Conservation (phyloP, 53 echinoderm and acorn worm genomes). For the Astropecten irregularis region DNA sequence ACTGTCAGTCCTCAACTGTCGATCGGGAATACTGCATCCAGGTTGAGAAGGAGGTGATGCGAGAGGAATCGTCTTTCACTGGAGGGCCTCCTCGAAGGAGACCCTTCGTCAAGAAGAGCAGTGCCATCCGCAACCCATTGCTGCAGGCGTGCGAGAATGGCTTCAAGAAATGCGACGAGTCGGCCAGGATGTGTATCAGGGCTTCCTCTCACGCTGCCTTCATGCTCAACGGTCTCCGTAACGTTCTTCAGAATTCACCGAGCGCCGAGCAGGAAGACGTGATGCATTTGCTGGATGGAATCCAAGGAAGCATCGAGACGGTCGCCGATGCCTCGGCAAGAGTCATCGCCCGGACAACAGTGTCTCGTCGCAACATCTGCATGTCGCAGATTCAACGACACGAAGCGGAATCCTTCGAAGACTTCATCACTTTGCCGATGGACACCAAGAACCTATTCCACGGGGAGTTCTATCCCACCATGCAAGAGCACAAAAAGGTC, state of each 20-base stretch:
- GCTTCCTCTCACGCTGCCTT: conserved; percentile 42
- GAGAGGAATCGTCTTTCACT: background rate
- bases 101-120: conserved; percentile 23
- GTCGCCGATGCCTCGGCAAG: conserved; percentile 23
- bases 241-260: background rate
- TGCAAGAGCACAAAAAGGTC: conserved; percentile 17
- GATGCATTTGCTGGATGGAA: conserved; percentile 7
- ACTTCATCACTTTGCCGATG: conserved; percentile 42
- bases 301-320: conserved; percentile 4
- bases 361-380: conserved; percentile 34
- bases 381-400: conserved; percentile 33
- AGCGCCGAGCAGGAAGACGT: conserved; percentile 1
- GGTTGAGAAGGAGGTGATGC: conserved; percentile 11
- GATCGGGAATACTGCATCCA: conserved; percentile 36
- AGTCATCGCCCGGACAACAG: conserved; percentile 16
- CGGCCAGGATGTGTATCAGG: conserved; percentile 33
- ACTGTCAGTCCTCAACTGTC: conserved; percentile 34
- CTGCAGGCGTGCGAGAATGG: conserved; percentile 37
- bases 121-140: conserved; percentile 38
- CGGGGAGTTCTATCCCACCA: conserved; percentile 33
- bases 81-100: background rate
- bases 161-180: conserved; percentile 55
- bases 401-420: conserved; percentile 24
- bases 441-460: conserved; percentile 56
- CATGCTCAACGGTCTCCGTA: conserved; percentile 38